Evolutionary conservation across 1,140 invertebrate species (phyloP).

Genomic region (Melitaea cinxia): DNA sequence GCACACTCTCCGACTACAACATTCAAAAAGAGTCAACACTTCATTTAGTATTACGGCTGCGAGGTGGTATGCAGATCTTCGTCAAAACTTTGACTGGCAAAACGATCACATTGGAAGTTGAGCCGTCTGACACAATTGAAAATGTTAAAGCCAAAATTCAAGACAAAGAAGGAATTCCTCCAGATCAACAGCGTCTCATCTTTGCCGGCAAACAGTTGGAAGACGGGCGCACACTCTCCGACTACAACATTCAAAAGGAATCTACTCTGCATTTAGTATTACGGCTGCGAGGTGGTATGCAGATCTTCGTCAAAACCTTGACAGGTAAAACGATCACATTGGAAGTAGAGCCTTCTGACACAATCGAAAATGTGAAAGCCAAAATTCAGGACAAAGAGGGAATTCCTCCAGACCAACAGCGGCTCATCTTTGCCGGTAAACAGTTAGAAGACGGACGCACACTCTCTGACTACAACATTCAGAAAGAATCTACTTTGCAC

Average conservation of each 20-base stretch:
- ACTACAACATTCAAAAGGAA: not conserved
- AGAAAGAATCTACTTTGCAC: not conserved
- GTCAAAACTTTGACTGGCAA: conserved; percentile 10
- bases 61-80: conserved; percentile 15
- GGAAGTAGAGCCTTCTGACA: not conserved
- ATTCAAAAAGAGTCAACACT: conserved; percentile 9
- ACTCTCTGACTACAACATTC: not conserved
- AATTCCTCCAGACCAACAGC: conserved; percentile 1
- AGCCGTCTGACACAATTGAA: not conserved
- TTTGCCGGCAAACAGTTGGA: conserved; percentile 5
- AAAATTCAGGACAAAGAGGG: not conserved
- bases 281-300: conserved; percentile 2
- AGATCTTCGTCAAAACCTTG: conserved; percentile 3
- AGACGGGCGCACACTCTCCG: not conserved
- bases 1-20: conserved; percentile 12
- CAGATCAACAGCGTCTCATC: conserved; percentile 5
- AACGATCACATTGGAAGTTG: conserved; percentile 9
- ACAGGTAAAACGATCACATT: not conserved
- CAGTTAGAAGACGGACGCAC: not conserved
- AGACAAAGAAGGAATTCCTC: conserved; percentile 10
- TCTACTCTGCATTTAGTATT: not conserved
- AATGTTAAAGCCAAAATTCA: conserved; percentile 7
- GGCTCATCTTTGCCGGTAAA: not conserved
- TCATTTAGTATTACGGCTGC: not conserved
- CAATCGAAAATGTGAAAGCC: not conserved